phyloP scores from a whole-genome alignment of 23 tunicate genomes.

The Halocynthia aurantium region DNA sequence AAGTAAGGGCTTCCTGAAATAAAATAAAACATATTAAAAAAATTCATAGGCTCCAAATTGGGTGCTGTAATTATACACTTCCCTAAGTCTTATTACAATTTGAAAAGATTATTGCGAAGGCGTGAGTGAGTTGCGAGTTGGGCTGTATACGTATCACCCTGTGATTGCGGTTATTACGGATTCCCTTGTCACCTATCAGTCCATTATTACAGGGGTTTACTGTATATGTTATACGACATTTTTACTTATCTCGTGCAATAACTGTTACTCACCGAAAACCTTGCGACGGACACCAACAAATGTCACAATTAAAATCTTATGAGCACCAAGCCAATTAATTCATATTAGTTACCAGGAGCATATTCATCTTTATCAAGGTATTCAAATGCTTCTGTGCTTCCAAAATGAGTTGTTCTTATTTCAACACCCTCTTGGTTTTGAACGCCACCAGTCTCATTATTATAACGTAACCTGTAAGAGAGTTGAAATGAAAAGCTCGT shows the following conservation, averaged over 20 bases:
- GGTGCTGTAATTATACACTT: not conserved
- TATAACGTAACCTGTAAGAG: conserved; percentile 18
- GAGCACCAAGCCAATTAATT: not conserved
- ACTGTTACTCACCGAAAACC: not conserved
- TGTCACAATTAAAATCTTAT: not conserved
- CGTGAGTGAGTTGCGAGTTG: too few species aligned
- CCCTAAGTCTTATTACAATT: not conserved
- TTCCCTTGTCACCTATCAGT: too few species aligned
- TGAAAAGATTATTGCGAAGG: not conserved
- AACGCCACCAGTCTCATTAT: conserved; percentile 27
- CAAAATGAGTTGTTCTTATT: conserved; percentile 47
- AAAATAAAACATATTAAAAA: not conserved
- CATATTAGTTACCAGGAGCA: conserved; percentile 24
- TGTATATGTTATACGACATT: too few species aligned
- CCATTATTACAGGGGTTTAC: too few species aligned
- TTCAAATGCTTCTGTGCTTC: conserved; percentile 63
- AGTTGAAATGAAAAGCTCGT: not conserved
- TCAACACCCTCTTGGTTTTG: conserved; percentile 57
- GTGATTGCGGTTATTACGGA: too few species aligned
- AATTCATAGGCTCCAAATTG: not conserved
- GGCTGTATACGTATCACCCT: too few species aligned
- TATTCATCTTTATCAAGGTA: conserved; percentile 49
- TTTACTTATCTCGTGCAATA: too few species aligned
- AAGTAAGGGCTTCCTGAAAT: conserved; percentile 65
- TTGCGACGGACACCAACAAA: not conserved